Base-by-base conservation (phyloP, 2,888 invertebrate genomes). In the Cephus pygmeus region DNA sequence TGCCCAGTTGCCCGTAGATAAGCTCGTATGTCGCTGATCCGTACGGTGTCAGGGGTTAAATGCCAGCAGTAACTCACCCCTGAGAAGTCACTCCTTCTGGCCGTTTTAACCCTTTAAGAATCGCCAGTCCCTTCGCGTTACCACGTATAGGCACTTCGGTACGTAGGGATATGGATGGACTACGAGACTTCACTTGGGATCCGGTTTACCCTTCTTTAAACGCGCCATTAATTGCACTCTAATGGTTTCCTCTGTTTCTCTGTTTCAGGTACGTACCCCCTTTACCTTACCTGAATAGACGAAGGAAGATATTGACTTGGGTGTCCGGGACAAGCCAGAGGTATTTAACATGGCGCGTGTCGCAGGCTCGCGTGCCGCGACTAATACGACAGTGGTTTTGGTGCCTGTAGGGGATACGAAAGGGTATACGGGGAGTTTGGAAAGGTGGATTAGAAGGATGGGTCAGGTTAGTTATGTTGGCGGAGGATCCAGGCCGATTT, bases 1-100 rank as follows among this genome's bases (percentile, higher is more conserved):
- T 71, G 71, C 71, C 71, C 71, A 71, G 71, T 71, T 71, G 33
- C 30, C 31, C 71, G 31, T 31, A 71, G 71, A 71, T 71, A 71
- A 71, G 71, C 71, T 34, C 33, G 71, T 56, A 23, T 56, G 56
- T 56, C 56, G 56, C 23, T 56, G 56, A 56, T 56, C 56, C 56
- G 56, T 56, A 56, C 56, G 23, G 56, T 9, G 56, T 9, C 56
- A 56, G 23, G 56, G 56, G 56, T 56, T 56, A 56, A 56, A 56
- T 56, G 6, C 23, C 56, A 23, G 56, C 56, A 23, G 23, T 56
- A 56, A 56, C 56, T 56, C 23, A 56, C 23, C 56, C 56, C 23
- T 23, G 23, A 56, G 56, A 56, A 56, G 56, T 56, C 23, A 56
- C 23, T 56, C 23, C 56, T 56, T 56, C 56, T 56, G 56, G 56